phyloP scores from a whole-genome alignment of 2,113 vertebrate genomes.

The Percopsis transmontana region DNA sequence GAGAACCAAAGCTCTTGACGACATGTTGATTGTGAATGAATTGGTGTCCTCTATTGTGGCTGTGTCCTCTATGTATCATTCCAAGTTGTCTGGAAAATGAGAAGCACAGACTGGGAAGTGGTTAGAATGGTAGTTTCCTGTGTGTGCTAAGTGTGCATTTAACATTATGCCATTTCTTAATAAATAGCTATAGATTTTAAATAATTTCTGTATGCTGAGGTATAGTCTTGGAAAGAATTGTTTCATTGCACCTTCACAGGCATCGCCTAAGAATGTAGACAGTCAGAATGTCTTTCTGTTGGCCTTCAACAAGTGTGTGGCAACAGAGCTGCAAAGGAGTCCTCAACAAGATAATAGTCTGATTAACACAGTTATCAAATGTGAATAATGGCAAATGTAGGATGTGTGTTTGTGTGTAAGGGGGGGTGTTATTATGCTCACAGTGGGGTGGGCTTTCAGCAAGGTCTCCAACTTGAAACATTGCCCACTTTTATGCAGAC shows the following conservation, averaged over 20 bases:
- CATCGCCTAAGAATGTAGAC: background rate
- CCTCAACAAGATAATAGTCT: too few species aligned
- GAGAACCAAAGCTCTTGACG: too few species aligned
- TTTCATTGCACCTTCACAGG: background rate
- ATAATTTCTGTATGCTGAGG: background rate
- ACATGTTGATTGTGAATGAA: background rate
- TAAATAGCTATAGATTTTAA: background rate
- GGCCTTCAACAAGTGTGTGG: too few species aligned
- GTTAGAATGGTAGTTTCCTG: background rate
- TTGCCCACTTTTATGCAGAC: too few species aligned
- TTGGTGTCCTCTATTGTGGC: background rate
- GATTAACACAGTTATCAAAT: too few species aligned
- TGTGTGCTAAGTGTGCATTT: background rate
- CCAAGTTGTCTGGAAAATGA: slow-evolving; percentile 10
- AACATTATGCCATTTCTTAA: background rate
- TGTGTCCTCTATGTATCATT: background rate
- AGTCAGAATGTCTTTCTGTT: too few species aligned
- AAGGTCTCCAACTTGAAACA: too few species aligned
- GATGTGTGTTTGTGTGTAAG: too few species aligned
- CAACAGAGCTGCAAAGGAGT: too few species aligned
- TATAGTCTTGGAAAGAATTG: background rate
- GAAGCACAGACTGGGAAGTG: background rate
- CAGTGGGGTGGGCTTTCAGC: too few species aligned
- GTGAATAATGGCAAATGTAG: too few species aligned
- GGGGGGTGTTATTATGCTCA: too few species aligned